phyloP scores from a whole-genome alignment of 2,113 vertebrate genomes.

The Helogale parvula region DNA sequence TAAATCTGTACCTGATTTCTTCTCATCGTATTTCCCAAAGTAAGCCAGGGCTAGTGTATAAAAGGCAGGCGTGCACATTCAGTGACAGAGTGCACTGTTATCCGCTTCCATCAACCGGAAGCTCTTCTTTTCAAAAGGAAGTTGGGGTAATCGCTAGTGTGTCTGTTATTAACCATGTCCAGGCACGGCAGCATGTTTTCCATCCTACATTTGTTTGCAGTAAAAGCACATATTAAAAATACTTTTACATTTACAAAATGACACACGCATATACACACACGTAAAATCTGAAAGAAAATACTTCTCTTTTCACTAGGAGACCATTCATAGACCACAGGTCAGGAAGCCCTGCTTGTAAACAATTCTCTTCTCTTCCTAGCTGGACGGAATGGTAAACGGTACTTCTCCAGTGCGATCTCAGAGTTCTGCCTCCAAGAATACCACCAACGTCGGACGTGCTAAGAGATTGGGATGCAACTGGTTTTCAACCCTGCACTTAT shows the following conservation, averaged over 20 bases:
- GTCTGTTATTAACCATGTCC: neutral
- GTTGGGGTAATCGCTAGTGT: too few species aligned
- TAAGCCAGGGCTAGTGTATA: neutral
- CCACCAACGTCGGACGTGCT: accelerated
- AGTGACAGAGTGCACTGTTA: neutral
- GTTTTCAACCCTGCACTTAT: neutral
- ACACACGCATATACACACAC: too few species aligned
- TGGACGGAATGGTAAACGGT: neutral
- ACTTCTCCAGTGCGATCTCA: neutral
- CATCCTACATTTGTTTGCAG: neutral
- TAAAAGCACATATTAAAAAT: neutral
- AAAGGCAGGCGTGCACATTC: neutral
- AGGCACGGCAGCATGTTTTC: neutral
- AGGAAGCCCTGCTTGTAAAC: neutral
- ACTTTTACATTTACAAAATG: neutral
- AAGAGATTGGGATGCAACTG: neutral
- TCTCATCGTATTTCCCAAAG: neutral
- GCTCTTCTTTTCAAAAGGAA: neutral
- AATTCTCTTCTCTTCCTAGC: neutral
- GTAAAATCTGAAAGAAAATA: neutral
- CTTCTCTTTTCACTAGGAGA: neutral
- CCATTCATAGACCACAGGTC: neutral
- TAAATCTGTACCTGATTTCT: neutral
- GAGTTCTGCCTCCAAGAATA: neutral
- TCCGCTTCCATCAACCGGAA: neutral